Evolutionary conservation across 1,140 invertebrate genomes (phyloP).

Genomic region (Stegodyphus dumicola): DNA sequence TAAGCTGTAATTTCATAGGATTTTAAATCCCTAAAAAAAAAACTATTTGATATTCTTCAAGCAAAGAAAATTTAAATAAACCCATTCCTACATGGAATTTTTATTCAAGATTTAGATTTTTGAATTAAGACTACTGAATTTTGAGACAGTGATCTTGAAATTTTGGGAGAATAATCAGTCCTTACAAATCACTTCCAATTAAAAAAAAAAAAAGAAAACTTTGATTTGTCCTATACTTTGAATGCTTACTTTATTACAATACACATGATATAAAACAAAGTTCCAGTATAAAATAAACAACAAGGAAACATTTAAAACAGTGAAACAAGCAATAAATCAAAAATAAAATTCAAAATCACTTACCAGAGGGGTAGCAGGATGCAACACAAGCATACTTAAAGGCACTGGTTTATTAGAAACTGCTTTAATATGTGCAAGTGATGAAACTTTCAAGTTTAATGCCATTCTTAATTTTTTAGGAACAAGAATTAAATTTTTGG

Average conservation of each 20-base stretch:
- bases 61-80: too few relatives aligned
- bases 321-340: too few relatives aligned
- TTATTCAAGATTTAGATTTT: too few relatives aligned
- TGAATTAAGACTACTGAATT: too few relatives aligned
- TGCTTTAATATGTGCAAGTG: conserved; percentile 2
- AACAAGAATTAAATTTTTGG: conserved; percentile 31
- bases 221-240: background rate
- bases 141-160: too few relatives aligned
- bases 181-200: too few relatives aligned
- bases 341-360: background rate
- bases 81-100: too few relatives aligned
- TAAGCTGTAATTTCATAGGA: too few relatives aligned
- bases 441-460: conserved; percentile 34
- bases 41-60: too few relatives aligned
- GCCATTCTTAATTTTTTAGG: conserved; percentile 28
- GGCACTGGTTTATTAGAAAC: background rate
- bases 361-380: conserved; percentile 36
- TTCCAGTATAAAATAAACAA: background rate
- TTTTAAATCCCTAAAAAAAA: too few relatives aligned
- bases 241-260: background rate
- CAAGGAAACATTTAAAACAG: background rate
- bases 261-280: background rate
- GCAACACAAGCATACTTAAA: conserved; percentile 33
- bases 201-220: too few relatives aligned
- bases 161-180: too few relatives aligned